Evolutionary conservation across 2,113 vertebrate species (phyloP), one percentile per base, ranked within the genome.

Genomic region (Murina feae): DNA sequence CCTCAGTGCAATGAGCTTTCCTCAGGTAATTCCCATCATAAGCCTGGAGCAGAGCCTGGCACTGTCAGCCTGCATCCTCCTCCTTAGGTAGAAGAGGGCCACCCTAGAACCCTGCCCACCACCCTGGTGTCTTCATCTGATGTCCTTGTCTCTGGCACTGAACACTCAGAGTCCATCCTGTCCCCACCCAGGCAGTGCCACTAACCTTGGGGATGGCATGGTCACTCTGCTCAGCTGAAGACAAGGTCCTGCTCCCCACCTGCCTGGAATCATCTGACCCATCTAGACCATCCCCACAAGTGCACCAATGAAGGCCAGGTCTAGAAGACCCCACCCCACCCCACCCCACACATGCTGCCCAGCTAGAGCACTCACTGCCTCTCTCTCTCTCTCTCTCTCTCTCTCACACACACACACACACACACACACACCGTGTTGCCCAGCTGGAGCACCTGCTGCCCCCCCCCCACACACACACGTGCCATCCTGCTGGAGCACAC

Each of bases 1-100:
- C 23, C 6, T n/a, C 39, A 30, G 35, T n/a, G 23, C 35, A 2
- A 11, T 17, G 72, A 28, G 23, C 20, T 17, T 17, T 55, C 69
- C 3, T 10, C 3, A 30, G 44, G 23, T 32, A 12, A 39, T 10
- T 20, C 20, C 23, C 4, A 1, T 6, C 10, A 0, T 47, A 6
- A 35, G n/a, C 28, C 71, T 16, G 21, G 23, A 14, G 60, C 9
- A 28, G 47, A 32, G 44, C 20, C 44, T 20, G 25, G 32, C n/a
- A 32, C 32, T 12, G 8, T 4, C 44, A 9, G 78, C 39, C 65
- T 87, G 1, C 13, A 7, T 10, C 35, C 1, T 3, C 11, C 44
- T 68, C 72, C 65, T 49, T 11, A 28, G 51, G 28, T 0, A 37
- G 74, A 12, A 5, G 30, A 16, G 68, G 44, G n/a, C 37, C 4